phyloP scores from a whole-genome alignment of 1,140 invertebrate genomes.

The Hydropsyche tenuis region DNA sequence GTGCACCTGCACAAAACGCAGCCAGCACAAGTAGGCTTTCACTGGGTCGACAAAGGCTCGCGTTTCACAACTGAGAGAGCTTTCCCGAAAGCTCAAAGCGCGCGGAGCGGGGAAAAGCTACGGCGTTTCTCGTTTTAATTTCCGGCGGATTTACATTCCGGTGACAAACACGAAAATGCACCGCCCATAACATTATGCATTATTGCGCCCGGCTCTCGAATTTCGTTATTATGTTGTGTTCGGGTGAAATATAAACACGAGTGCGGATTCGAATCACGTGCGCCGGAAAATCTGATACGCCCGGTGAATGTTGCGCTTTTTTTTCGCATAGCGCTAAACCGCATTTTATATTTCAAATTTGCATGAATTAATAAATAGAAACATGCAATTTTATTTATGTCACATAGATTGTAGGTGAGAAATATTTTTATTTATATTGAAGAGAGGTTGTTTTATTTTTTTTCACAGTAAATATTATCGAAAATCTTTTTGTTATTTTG shows the following conservation, averaged over 20 bases:
- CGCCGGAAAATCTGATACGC: neutral
- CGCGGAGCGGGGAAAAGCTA: neutral
- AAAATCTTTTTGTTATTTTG: too few relatives aligned
- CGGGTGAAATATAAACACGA: neutral
- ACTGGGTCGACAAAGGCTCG: conserved; percentile 6
- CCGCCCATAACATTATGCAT: neutral
- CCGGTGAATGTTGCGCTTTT: too few relatives aligned
- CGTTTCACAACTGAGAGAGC: conserved; percentile 30
- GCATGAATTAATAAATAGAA: too few relatives aligned
- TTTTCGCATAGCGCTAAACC: too few relatives aligned
- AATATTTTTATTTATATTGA: too few relatives aligned
- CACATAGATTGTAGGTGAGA: too few relatives aligned
- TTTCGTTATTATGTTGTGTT: neutral
- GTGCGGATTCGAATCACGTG: neutral
- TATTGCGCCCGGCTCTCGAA: neutral
- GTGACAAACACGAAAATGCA: neutral
- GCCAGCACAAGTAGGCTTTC: conserved; percentile 11
- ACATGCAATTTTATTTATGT: too few relatives aligned
- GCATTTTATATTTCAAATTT: too few relatives aligned
- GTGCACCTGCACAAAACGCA: conserved; percentile 16
- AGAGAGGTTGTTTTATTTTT: too few relatives aligned
- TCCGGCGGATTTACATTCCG: conserved; percentile 47
- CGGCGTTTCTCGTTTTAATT: conserved; percentile 44
- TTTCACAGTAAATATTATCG: too few relatives aligned
- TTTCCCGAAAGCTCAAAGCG: conserved; percentile 25